Evolutionary conservation across 2,888 invertebrate genomes (phyloP), one percentile per base, ranked within the genome.

Genomic region (Lepidochitona cinerea): DNA sequence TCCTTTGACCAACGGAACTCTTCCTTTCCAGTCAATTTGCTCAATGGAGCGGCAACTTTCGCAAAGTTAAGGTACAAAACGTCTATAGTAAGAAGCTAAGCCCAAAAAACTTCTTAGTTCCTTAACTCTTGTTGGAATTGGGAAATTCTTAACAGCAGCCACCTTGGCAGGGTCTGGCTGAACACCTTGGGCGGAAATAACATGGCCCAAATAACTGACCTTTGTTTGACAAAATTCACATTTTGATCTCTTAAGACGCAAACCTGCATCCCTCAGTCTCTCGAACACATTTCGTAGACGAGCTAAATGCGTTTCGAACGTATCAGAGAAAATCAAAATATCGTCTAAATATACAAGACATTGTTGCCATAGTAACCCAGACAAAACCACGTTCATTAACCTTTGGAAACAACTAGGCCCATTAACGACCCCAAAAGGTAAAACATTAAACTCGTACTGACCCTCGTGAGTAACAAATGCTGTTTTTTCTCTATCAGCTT

Each of bases 321-420:
- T 66, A 5, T n/a, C n/a, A 23, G 66, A 35, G 12, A 66, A 66
- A 4, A 66, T 37, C 9, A 66, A 36, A 18, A 66, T 66, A 26
- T 66, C 66, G 37, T 66, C 66, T 3, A 66, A 18, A 26, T 66
- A 66, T 1, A 66, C 66, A 4, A 36, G 66, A 36, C 66, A 66
- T 5, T 35, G 35, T 29, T 36, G 12, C 66, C 66, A 66, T 4
- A 36, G 14, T 14, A 66, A 36, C 14, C 66, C 66, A 23, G 5
- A 35, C 29, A 37, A 66, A 9, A 66, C n/a, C 26, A 37, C 9
- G 37, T 66, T 37, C 36, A 36, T 66, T 36, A 3, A 1, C 9
- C 37, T 1, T 37, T 36, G 37, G 29, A 66, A 66, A 18, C n/a
- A 36, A n/a, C 37, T 37, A 3, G 66, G 66, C 9, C 35, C 66